Evolutionary conservation across 2,797 vertebrate species (phyloP), one percentile per base, ranked within the genome.

Genomic region (Nyctalus aviator): DNA sequence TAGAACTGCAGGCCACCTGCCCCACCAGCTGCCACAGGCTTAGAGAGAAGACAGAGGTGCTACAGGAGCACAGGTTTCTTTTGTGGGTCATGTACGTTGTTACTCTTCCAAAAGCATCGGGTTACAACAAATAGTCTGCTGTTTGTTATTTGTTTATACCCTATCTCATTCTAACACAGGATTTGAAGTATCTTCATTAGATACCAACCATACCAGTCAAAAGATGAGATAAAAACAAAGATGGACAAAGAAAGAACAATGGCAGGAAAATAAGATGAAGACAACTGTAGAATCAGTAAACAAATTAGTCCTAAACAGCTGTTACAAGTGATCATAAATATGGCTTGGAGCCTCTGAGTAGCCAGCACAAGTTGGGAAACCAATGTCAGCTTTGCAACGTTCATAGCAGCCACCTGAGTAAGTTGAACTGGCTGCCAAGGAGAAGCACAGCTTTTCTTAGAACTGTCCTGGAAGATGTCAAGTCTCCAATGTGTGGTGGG

Each of bases 161-260:
- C 50, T 48, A 55, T 15, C 23, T 95, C 62, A 53, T 77, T 86
- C 8, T 32, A 92, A 91, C 90, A 59, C 23, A 73, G 25, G 15
- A 71, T 69, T 91, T 88, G 64, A 90, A 92, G 21, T 90, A 5
- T 88, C 73, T 96, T 92, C 23, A 86, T 84, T 68, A 93, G 71
- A 81, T 86, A 93, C 30, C 41, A 96, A 87, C 92, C 85, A 86
- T 64, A 72, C 35, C 84, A 86, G 25, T 91, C 73, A 76, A 88
- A 95, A 90, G 71, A 57, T 64, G 59, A 95, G 71, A 30, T 66
- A 78, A 87, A 94, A 90, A 44, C 48, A 94, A 73, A 78, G 48
- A 57, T 46, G 13, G 66, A 59, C 66, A 57, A 88, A 91, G 25
- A 48, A 92, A 66, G 0, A 48, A 79, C 46, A 59, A 82, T 30